These are phyloP conservation scores for Mastomys coucha DNA, from an alignment of 2,113 vertebrate species.

Conservation along the genomic window DNA sequence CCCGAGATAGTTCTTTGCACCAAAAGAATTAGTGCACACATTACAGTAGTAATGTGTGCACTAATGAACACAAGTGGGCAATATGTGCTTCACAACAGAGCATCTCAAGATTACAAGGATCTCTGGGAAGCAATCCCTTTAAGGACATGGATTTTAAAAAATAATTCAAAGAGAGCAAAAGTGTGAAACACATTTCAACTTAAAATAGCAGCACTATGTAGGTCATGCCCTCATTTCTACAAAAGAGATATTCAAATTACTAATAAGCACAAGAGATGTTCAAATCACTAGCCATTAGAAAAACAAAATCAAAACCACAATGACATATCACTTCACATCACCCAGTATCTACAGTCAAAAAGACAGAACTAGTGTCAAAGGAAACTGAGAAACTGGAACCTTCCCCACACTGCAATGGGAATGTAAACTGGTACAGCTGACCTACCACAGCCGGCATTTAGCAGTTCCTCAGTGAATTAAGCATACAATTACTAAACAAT, in stretches of 20 bases:
- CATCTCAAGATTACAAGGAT: not conserved
- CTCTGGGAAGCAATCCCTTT: not conserved
- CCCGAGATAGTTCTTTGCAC: not conserved
- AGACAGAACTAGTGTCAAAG: not conserved
- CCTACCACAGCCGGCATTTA: too few relatives aligned
- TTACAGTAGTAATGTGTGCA: not conserved
- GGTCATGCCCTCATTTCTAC: not conserved
- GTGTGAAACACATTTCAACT: not conserved
- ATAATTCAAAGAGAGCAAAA: not conserved
- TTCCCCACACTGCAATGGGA: not conserved
- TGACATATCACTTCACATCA: not conserved
- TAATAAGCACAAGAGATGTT: not conserved
- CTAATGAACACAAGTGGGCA: not conserved
- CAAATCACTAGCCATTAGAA: not conserved
- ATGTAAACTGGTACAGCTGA: not conserved
- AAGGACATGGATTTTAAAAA: not conserved
- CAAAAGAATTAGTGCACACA: too few relatives aligned
- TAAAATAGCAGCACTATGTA: not conserved
- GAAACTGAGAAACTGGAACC: not conserved
- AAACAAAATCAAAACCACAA: conserved; percentile 41
- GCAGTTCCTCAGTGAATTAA: not conserved
- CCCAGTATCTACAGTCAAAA: not conserved
- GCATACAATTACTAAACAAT: not conserved
- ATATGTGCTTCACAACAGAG: not conserved
- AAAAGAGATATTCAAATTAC: not conserved